A percentile compares a stretch with the other conserved stretches of the same genome.
Evolutionary conservation across 2,113 vertebrate genomes (phyloP).

Genomic region (Ictalurus punctatus): DNA sequence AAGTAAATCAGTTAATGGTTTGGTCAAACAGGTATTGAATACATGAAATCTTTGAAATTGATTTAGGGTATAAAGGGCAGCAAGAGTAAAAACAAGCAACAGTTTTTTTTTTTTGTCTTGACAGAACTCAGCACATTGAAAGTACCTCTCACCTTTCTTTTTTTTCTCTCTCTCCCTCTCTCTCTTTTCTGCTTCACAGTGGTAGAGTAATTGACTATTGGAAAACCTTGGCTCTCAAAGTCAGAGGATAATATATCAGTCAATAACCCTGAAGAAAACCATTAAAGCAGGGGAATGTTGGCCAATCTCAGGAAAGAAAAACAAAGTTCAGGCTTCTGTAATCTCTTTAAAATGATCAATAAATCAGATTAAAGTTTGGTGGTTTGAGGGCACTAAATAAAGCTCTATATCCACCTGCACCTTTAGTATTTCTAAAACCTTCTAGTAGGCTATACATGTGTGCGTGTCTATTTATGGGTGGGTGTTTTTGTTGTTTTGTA

Average conservation of each 20-base stretch:
- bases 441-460: constrained; percentile 9
- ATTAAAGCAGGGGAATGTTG: constrained; percentile 52
- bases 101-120: constrained; percentile 13
- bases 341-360: constrained; percentile 58
- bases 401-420: constrained; percentile 41
- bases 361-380: constrained; percentile 56
- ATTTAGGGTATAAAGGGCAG: constrained; percentile 32
- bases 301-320: constrained; percentile 53
- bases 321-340: constrained; percentile 58
- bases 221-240: constrained; percentile 58
- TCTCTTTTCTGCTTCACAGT: constrained; percentile 49
- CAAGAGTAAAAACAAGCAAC: constrained; percentile 14
- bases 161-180: constrained; percentile 14
- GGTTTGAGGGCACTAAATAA: constrained; percentile 48
- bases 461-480: constrained; percentile 23
- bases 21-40: constrained; percentile 37
- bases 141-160: constrained; percentile 28
- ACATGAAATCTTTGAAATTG: constrained; percentile 33
- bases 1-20: constrained; percentile 33
- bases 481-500: constrained; percentile 12
- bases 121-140: constrained; percentile 26
- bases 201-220: constrained; percentile 55
- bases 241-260: constrained; percentile 61
- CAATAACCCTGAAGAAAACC: constrained; percentile 59
- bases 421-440: constrained; percentile 28